phyloP scores from a whole-genome alignment of 2,888 invertebrate genomes.

The Sphaerophoria taeniata region DNA sequence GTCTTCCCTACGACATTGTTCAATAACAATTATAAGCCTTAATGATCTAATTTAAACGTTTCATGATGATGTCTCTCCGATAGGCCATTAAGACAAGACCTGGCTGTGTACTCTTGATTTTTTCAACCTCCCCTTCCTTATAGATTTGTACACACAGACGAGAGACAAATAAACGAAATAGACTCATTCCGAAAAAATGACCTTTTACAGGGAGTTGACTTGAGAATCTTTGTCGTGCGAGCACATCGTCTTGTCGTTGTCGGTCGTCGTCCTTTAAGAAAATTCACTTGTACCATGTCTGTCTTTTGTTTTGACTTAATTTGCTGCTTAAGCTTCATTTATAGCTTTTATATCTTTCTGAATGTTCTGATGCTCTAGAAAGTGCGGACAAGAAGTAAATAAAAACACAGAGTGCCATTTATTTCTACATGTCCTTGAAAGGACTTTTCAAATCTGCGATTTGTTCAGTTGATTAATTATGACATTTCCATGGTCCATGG shows the following conservation, averaged over 20 bases:
- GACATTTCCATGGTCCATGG: slow-evolving; percentile 36
- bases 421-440: neutral
- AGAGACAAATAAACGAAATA: slow-evolving; percentile 54
- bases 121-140: neutral
- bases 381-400: slow-evolving; percentile 4
- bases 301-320: slow-evolving; percentile 20
- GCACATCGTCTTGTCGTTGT: neutral
- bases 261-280: slow-evolving; percentile 24
- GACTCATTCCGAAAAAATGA: slow-evolving; percentile 67
- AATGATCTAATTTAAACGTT: slow-evolving; percentile 70
- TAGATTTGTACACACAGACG: slow-evolving; percentile 25
- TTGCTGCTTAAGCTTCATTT: slow-evolving; percentile 24
- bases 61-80: slow-evolving; percentile 61
- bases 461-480: slow-evolving; percentile 69
- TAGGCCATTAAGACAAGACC: slow-evolving; percentile 58
- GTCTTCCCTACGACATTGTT: slow-evolving; percentile 31
- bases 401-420: neutral
- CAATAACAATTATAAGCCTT: slow-evolving; percentile 68
- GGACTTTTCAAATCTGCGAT: slow-evolving; percentile 23
- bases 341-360: slow-evolving; percentile 1
- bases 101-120: neutral
- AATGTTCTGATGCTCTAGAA: neutral
- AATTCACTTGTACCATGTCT: slow-evolving; percentile 41
- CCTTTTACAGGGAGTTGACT: slow-evolving; percentile 44
- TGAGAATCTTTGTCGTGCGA: slow-evolving; percentile 14